Evolutionary conservation across 2,113 vertebrate genomes (phyloP).

Genomic region (Dromaius novaehollandiae): DNA sequence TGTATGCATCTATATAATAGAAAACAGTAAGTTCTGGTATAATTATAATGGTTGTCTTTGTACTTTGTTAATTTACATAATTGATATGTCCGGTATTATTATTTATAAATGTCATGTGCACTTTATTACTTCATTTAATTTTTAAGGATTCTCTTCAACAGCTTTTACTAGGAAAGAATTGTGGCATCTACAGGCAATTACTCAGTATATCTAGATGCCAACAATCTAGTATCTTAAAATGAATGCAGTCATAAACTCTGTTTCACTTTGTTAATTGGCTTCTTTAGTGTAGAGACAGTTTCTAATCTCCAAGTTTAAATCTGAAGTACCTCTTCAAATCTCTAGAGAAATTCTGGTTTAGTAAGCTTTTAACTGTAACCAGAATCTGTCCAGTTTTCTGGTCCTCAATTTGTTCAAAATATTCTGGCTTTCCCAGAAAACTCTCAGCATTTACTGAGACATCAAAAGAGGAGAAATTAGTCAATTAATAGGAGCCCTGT

Average conservation of each 20-base stretch:
- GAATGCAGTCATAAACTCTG: neutral
- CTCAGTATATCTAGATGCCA: accelerated
- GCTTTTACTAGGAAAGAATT: no score
- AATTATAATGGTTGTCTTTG: neutral
- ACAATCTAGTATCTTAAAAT: no score
- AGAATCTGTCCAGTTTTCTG: neutral
- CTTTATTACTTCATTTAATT: accelerated
- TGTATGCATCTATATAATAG: accelerated
- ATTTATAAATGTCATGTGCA: neutral
- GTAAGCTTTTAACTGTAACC: neutral
- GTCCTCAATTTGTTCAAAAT: neutral
- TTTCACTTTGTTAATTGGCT: neutral
- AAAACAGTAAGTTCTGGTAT: no score
- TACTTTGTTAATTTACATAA: neutral
- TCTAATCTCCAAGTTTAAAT: neutral
- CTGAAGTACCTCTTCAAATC: neutral
- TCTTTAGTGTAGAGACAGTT: no score
- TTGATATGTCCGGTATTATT: neutral
- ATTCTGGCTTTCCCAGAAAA: neutral
- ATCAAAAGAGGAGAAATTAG: no score
- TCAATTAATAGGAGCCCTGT: accelerated
- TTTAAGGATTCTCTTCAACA: accelerated
- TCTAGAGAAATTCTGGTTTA: neutral
- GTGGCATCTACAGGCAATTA: accelerated
- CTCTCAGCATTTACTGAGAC: accelerated